Evolutionary conservation across 2,113 vertebrate species (phyloP), one percentile per base, ranked within the genome.

Genomic region (Callorhinus ursinus): DNA sequence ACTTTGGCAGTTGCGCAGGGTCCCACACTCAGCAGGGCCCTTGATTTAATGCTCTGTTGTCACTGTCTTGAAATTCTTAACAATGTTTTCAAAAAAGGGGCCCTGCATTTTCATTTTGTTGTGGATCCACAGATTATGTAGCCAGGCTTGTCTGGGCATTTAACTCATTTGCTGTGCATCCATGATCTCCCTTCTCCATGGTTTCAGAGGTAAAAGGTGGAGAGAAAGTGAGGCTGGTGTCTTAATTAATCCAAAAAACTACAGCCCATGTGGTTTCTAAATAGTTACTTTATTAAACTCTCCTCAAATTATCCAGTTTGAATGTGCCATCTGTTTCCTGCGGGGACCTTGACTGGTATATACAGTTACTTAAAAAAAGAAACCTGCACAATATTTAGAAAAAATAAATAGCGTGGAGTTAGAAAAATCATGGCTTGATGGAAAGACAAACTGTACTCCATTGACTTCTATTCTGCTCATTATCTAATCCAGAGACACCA

Each of bases 221-320:
- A 2, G 71, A 36, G 15, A 79, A 42, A 59, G 9, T 85, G 79
- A 93, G 33, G n/a, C 6, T 61, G 24, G 55, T 4, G 11, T 69
- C 15, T 31, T 59, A 24, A 85, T 61, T 87, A 10, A 31, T 85
- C 2, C 21, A 80, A 24, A 57, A 71, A 57, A 77, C 14, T 26
- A 59, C 11, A 51, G 2, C 19, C 28, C 26, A n/a, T 31, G 19
- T 39, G 63, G 36, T 65, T 96, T 93, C 77, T 63, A 83, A 84
- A 81, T 14, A 84, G 22, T 80, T 80, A 12, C 24, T 96, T 96
- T 87, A 95, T 96, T 71, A 94, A 94, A 61, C 13, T 61, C 18
- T 88, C 39, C 42, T 92, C 46, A 92, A 74, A 90, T 83, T 67
- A 51, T 53, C 49, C 69, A 90, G 19, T 88, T 76, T 96, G 42